Evolutionary conservation across 2,113 vertebrate species (phyloP).

Genomic region (Eira barbara): DNA sequence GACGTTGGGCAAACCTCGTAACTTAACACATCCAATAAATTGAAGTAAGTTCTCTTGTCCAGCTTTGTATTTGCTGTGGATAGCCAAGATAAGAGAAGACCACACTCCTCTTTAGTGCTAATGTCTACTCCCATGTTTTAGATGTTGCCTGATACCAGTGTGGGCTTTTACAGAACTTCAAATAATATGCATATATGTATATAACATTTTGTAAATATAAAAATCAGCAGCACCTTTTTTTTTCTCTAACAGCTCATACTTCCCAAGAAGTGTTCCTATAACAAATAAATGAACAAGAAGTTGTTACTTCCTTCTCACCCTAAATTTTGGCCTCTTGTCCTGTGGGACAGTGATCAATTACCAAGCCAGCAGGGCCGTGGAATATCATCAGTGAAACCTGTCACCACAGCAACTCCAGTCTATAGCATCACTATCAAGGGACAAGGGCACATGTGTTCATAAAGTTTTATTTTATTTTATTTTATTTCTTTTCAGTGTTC

Average conservation of each 20-base stretch:
- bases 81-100: not conserved
- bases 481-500: no score
- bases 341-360: not conserved
- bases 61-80: not conserved
- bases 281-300: not conserved
- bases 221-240: not conserved
- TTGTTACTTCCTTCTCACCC: not conserved
- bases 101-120: not conserved
- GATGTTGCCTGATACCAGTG: not conserved
- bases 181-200: not conserved
- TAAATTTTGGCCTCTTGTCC: not conserved
- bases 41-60: not conserved
- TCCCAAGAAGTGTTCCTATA: not conserved
- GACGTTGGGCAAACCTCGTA: not conserved
- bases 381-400: not conserved
- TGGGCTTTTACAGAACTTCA: not conserved
- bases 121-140: not conserved
- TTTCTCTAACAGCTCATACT: not conserved
- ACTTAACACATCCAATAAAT: not conserved
- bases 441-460: not conserved
- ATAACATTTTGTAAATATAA: not conserved
- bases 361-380: not conserved
- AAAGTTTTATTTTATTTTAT: not conserved
- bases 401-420: not conserved
- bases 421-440: not conserved